Evolutionary conservation across 1,140 invertebrate species (phyloP).

Genomic region (Drosophila carrolli): DNA sequence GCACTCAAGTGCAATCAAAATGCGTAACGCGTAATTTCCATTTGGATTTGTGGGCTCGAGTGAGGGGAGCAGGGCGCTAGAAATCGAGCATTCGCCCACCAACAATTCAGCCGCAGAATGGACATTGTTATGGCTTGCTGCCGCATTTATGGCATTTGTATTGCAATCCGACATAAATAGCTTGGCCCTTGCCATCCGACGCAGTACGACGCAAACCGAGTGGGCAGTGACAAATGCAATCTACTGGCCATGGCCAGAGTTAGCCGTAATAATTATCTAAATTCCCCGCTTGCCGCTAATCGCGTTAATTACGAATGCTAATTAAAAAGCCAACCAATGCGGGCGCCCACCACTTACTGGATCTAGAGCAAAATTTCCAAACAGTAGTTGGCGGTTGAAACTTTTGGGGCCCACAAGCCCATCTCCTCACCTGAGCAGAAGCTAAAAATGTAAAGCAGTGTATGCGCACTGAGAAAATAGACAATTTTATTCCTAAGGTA

Average conservation of each 20-base stretch:
- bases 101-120: slow-evolving; percentile 63
- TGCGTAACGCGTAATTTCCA: slow-evolving; percentile 73
- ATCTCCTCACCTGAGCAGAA: neutral
- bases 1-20: slow-evolving; percentile 77
- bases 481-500: no score
- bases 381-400: slow-evolving; percentile 2
- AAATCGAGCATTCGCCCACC: slow-evolving; percentile 1
- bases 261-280: slow-evolving; percentile 46
- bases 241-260: slow-evolving; percentile 11
- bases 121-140: slow-evolving; percentile 56
- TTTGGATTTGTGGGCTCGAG: slow-evolving; percentile 31
- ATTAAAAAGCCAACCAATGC: slow-evolving; percentile 62
- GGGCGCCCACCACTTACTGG: slow-evolving; percentile 40
- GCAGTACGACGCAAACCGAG: neutral
- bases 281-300: slow-evolving; percentile 48
- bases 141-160: slow-evolving; percentile 40
- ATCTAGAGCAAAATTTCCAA: neutral
- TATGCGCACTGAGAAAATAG: neutral
- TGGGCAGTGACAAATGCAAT: slow-evolving; percentile 35
- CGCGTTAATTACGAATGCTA: slow-evolving; percentile 54
- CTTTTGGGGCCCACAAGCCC: neutral
- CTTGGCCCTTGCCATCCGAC: neutral
- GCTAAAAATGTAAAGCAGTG: neutral
- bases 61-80: neutral
- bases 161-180: slow-evolving; percentile 37